Conservation (phyloP, 1,140 invertebrate species). For the Drosophila neocordata region DNA sequence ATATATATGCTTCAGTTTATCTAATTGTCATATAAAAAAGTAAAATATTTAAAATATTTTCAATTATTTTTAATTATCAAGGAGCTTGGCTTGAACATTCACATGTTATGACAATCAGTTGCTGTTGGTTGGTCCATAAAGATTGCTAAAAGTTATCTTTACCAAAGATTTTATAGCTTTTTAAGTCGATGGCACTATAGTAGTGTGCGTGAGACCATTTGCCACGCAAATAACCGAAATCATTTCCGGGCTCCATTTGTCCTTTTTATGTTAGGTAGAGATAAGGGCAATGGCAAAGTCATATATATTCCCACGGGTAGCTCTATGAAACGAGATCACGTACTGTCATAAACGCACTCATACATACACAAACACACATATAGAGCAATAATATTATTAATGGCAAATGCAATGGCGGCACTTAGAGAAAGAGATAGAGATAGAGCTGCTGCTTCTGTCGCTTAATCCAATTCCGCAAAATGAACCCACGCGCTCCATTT, state of each 20-base stretch:
- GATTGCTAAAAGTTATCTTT: slow-evolving; percentile 63
- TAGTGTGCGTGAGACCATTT: slow-evolving; percentile 52
- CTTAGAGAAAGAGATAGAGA: too few species aligned
- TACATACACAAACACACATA: slow-evolving; percentile 16
- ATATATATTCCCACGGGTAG: slow-evolving; percentile 42
- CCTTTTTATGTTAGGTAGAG: slow-evolving; percentile 40
- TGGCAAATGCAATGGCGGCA: slow-evolving; percentile 66
- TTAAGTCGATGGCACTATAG: slow-evolving; percentile 58
- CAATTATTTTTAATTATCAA: neutral
- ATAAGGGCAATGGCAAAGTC: slow-evolving; percentile 47
- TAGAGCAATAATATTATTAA: slow-evolving; percentile 36
- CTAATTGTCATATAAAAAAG: slow-evolving; percentile 16
- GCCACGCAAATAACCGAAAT: slow-evolving; percentile 25
- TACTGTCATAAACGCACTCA: slow-evolving; percentile 55
- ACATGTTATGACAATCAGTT: neutral
- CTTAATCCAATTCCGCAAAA: slow-evolving; percentile 66
- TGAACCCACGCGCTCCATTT: slow-evolving; percentile 49
- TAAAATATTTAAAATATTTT: neutral
- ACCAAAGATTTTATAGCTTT: slow-evolving; percentile 46
- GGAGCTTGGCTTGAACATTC: neutral
- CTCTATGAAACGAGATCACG: slow-evolving; percentile 61
- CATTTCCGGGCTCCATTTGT: slow-evolving; percentile 64
- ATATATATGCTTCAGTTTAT: too few species aligned
- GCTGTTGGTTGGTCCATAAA: slow-evolving; percentile 23
- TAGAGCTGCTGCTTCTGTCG: slow-evolving; percentile 46